Conservation (phyloP, 2,797 vertebrate genomes). For the Sparidentex hasta region DNA sequence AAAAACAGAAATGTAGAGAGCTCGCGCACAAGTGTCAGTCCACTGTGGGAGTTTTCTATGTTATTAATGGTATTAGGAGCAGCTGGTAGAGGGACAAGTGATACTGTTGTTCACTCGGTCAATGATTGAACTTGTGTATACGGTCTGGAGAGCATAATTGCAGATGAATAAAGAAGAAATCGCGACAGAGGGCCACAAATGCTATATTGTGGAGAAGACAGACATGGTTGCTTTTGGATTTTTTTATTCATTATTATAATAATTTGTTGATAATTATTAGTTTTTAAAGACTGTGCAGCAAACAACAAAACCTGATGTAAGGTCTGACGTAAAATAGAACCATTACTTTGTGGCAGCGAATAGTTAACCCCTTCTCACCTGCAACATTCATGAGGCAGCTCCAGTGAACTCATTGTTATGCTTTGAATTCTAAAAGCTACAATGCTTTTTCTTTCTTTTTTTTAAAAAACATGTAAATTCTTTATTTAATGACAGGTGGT, state of each 20-base stretch:
- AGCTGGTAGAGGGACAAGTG: constrained; percentile 40
- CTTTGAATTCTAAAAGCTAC: not conserved
- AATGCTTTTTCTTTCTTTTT: too few relatives aligned
- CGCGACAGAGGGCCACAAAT: not conserved
- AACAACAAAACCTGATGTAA: not conserved
- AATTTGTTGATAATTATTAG: not conserved
- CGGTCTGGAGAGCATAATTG: not conserved
- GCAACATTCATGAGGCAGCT: not conserved
- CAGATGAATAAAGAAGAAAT: not conserved
- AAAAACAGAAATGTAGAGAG: constrained; percentile 50
- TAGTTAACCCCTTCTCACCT: not conserved
- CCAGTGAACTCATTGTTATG: not conserved
- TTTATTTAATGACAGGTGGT: not conserved
- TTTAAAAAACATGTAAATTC: not conserved
- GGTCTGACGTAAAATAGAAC: not conserved
- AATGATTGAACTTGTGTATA: not conserved
- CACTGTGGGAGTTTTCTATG: constrained; percentile 55
- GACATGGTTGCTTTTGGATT: not conserved
- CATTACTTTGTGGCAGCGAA: not conserved
- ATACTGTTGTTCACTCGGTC: constrained; percentile 9
- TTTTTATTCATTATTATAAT: too few relatives aligned
- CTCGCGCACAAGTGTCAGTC: constrained; percentile 25
- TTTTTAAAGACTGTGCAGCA: not conserved
- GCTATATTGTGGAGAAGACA: constrained; percentile 8
- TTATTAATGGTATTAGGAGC: constrained; percentile 42